Conservation (phyloP, 2,113 vertebrate genomes). For the Catagonus wagneri region DNA sequence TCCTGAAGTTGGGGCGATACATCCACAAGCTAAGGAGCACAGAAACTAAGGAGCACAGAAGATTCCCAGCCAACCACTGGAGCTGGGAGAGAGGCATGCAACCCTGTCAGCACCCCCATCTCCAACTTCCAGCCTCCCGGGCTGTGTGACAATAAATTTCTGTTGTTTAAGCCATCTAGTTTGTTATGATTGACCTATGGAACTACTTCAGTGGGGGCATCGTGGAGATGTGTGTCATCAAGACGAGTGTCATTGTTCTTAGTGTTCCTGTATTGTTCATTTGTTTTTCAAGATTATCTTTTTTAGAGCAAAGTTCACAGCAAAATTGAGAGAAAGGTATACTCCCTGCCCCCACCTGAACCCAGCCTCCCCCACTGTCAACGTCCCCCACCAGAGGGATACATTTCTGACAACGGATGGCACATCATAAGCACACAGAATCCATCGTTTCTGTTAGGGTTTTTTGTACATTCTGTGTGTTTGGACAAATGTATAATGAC, state of each 20-base stretch:
- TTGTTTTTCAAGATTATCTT: background rate
- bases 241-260: background rate
- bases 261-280: background rate
- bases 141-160: background rate
- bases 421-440: background rate
- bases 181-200: background rate
- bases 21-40: background rate
- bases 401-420: background rate
- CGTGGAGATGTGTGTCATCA: background rate
- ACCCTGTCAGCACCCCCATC: background rate
- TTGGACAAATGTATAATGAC: background rate
- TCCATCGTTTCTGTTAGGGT: background rate
- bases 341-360: too few relatives aligned
- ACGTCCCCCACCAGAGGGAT: background rate
- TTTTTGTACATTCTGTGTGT: background rate
- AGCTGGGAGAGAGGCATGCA: background rate
- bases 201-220: background rate
- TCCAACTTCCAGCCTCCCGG: fast-evolving
- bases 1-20: background rate
- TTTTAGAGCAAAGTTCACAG: constrained; percentile 16
- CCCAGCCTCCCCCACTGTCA: too few relatives aligned
- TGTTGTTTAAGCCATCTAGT: background rate
- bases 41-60: background rate
- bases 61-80: background rate
- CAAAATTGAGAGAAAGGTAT: background rate